Conservation (phyloP, 2,797 vertebrate species). For the Xenops minutus region DNA sequence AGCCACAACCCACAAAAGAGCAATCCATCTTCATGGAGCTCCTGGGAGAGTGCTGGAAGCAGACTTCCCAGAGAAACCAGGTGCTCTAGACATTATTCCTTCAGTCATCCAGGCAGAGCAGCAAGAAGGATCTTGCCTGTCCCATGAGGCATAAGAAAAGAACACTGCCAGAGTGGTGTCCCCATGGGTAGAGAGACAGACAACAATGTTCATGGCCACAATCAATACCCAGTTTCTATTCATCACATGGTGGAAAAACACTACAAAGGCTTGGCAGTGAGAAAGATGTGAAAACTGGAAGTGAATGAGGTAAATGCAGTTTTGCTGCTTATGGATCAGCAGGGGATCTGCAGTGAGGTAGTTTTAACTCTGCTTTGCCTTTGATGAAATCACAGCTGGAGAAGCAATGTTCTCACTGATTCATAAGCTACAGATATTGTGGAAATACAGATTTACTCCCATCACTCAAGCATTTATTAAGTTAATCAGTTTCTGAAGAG, state of each 20-base stretch:
- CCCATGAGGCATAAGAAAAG: not conserved
- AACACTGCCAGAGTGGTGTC: accelerated
- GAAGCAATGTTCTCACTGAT: not conserved
- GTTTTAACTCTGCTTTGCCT: not conserved
- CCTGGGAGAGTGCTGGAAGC: slow-evolving; percentile 16
- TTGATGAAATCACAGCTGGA: slow-evolving; percentile 13
- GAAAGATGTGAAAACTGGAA: not conserved
- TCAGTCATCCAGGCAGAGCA: not conserved
- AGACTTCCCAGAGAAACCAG: slow-evolving; percentile 8
- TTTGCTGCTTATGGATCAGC: not conserved
- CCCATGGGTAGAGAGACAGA: not conserved
- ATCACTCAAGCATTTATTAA: not conserved
- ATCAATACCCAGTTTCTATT: not conserved
- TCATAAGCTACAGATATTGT: not conserved
- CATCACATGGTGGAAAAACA: not conserved
- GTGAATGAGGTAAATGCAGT: not conserved
- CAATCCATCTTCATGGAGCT: not conserved
- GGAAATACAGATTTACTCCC: not conserved
- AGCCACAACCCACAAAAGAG: not conserved
- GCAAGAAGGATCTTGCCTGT: slow-evolving; percentile 15
- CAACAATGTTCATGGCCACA: accelerated
- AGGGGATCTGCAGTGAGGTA: not conserved
- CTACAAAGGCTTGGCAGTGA: not conserved
- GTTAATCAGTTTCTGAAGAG: not conserved
- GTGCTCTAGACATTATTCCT: not conserved